Evolutionary conservation across 2,113 vertebrate genomes (phyloP).

Genomic region (Dipodomys spectabilis): DNA sequence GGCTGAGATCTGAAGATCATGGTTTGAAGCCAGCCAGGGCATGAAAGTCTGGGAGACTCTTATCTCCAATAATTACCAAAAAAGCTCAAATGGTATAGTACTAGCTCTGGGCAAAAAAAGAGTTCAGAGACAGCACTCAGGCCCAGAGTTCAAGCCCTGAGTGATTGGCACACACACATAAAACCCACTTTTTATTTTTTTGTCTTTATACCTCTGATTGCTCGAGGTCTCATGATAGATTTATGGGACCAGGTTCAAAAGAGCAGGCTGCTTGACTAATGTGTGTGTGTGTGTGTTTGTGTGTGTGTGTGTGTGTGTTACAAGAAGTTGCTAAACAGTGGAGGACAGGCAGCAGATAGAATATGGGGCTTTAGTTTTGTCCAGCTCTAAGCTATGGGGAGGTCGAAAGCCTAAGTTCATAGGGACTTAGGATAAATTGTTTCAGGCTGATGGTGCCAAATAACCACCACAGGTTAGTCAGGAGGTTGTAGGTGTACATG

Average conservation of each 20-base stretch:
- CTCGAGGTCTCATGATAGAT: neutral
- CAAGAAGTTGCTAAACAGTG: neutral
- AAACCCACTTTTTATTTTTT: too few relatives aligned
- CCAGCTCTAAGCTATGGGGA: neutral
- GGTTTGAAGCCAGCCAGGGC: too few relatives aligned
- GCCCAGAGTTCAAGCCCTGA: too few relatives aligned
- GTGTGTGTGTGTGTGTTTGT: too few relatives aligned
- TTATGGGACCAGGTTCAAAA: neutral
- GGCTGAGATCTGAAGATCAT: too few relatives aligned
- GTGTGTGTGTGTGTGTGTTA: too few relatives aligned
- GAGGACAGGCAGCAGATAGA: neutral
- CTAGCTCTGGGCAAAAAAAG: too few relatives aligned
- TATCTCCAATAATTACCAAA: too few relatives aligned
- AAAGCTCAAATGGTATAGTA: too few relatives aligned
- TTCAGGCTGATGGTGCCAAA: neutral
- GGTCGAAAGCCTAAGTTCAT: neutral
- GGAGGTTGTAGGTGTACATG: neutral
- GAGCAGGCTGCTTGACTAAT: neutral
- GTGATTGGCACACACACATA: too few relatives aligned
- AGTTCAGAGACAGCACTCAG: too few relatives aligned
- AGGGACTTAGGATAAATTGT: neutral
- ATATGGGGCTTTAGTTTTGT: neutral
- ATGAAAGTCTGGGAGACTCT: too few relatives aligned
- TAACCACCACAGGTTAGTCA: neutral
- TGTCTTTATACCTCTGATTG: neutral